Conservation (phyloP, 2,797 vertebrate species). For the Phaenicophaeus curvirostris region DNA sequence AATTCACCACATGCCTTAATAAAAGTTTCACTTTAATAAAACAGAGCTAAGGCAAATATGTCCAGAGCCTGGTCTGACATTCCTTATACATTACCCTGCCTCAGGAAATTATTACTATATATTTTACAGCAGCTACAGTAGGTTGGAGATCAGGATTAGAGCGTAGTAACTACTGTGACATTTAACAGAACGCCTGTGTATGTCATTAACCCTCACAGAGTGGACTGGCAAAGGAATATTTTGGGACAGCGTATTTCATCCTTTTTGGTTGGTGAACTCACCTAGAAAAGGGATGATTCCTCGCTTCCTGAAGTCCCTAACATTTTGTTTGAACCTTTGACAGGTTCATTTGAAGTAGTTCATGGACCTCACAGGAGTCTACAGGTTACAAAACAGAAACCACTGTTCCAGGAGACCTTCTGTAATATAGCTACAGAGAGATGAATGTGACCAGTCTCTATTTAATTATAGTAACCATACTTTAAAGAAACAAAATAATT, state of each 20-base stretch:
- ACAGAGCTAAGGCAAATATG: conserved; percentile 82
- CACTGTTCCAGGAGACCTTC: neutral
- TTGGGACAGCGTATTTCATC: neutral
- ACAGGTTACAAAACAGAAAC: neutral
- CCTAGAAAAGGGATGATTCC: neutral
- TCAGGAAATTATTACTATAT: conserved; percentile 88
- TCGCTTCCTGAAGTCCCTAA: neutral
- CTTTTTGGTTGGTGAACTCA: neutral
- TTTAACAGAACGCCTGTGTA: conserved; percentile 81
- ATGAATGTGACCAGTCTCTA: neutral
- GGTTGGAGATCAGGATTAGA: conserved; percentile 83
- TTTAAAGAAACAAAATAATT: neutral
- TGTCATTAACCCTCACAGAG: conserved; percentile 69
- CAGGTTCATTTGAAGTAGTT: neutral
- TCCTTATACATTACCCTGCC: conserved; percentile 84
- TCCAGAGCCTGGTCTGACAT: conserved; percentile 82
- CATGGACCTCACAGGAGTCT: neutral
- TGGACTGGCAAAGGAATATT: conserved; percentile 39
- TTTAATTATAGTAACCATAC: neutral
- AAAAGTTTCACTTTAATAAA: conserved; percentile 88
- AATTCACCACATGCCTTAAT: conserved; percentile 86
- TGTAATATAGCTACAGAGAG: neutral
- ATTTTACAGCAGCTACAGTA: conserved; percentile 85
- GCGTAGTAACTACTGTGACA: conserved; percentile 83
- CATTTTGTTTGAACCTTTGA: neutral